phyloP scores from a whole-genome alignment of 2,888 invertebrate genomes.

The Drosophila mimetica region DNA sequence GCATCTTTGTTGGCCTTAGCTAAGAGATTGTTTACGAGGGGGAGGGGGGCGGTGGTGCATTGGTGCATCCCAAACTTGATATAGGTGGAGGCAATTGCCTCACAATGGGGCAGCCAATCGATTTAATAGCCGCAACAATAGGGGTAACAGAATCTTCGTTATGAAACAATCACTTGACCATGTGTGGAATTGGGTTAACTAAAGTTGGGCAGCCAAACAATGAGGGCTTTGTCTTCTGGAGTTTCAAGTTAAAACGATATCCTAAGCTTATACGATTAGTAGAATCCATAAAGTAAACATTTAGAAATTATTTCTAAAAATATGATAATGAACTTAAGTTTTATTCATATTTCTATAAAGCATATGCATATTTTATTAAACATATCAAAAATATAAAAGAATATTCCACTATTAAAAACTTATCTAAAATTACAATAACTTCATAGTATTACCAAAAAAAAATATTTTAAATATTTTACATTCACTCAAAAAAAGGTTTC shows the following conservation, averaged over 20 bases:
- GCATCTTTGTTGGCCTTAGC: slow-evolving; percentile 41
- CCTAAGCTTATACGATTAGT: background rate
- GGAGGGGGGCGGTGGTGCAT: background rate
- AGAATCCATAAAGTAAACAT: background rate
- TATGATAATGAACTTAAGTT: no score
- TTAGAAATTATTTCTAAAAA: no score
- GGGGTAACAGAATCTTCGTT: background rate
- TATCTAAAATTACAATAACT: no score
- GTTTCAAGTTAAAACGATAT: background rate
- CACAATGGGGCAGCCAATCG: slow-evolving; percentile 2
- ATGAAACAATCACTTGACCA: slow-evolving; percentile 11
- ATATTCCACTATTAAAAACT: no score
- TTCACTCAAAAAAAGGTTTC: no score
- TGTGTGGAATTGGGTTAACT: background rate
- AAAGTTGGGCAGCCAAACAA: background rate
- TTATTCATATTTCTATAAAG: no score
- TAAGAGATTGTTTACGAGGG: background rate
- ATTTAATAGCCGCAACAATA: slow-evolving; percentile 16
- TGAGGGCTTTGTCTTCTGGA: background rate
- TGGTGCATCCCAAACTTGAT: background rate
- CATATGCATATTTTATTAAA: no score
- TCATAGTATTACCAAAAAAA: no score
- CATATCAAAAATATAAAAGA: no score
- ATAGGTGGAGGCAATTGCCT: slow-evolving; percentile 1
- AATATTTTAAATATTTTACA: no score